phyloP scores from a whole-genome alignment of 2,888 invertebrate species.

The Chromoteleia sp. region DNA sequence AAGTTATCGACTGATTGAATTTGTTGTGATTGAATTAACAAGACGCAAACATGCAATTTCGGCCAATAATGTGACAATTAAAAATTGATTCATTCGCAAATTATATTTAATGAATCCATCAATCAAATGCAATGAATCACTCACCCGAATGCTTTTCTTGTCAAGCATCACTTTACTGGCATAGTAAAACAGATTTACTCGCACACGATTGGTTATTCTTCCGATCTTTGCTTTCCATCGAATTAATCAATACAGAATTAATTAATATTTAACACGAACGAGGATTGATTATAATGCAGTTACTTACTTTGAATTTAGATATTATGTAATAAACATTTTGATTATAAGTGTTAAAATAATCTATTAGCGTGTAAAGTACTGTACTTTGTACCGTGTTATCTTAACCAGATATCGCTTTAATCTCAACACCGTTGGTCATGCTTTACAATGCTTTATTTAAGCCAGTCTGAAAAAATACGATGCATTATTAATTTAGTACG shows the following conservation, averaged over 20 bases:
- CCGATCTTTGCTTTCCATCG: neutral
- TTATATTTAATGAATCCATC: conserved; percentile 2
- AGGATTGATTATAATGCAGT: too few relatives aligned
- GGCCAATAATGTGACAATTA: neutral
- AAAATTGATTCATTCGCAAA: neutral
- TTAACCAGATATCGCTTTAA: conserved; percentile 19
- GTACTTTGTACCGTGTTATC: conserved; percentile 9
- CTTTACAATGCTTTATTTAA: conserved; percentile 11
- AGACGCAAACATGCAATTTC: neutral
- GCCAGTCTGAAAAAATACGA: neutral
- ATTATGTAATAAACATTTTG: neutral
- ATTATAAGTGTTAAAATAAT: neutral
- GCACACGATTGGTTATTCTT: neutral
- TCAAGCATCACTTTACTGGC: neutral
- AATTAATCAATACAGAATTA: too few relatives aligned
- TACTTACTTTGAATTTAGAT: neutral
- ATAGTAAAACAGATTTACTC: neutral
- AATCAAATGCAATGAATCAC: neutral
- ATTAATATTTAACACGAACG: too few relatives aligned
- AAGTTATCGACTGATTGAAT: neutral
- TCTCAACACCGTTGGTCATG: conserved; percentile 1
- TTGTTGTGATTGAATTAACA: conserved; percentile 1
- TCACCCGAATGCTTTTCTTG: neutral
- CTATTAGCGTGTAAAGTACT: conserved; percentile 6
- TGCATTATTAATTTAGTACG: neutral